Percentiles rank a stretch among this genome's conserved stretches.
Conservation (phyloP, 2,888 invertebrate species). For the Sipunculus nudus region DNA sequence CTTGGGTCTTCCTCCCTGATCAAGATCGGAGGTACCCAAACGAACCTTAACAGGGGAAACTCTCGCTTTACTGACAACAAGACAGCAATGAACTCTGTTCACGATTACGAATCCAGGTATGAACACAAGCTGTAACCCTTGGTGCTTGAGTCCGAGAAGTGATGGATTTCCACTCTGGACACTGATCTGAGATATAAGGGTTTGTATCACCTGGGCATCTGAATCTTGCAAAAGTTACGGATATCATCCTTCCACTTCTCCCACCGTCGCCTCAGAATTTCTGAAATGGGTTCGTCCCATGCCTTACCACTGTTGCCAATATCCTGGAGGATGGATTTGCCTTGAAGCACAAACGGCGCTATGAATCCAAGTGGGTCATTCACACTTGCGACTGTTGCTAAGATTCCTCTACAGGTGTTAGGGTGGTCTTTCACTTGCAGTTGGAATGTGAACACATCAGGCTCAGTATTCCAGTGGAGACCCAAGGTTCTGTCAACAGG, state of each 20-base stretch:
- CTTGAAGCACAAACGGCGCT: conserved; percentile 32
- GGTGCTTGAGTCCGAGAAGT: conserved; percentile 39
- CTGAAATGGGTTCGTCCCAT: conserved; percentile 37
- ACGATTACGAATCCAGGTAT: conserved; percentile 32
- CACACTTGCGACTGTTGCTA: conserved; percentile 36
- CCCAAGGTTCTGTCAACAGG: conserved; percentile 22
- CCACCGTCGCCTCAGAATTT: neutral
- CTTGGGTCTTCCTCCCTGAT: conserved; percentile 18
- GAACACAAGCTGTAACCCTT: conserved; percentile 40
- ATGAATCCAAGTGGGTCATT: conserved; percentile 44
- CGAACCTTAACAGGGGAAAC: conserved; percentile 35
- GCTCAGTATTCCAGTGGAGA: conserved; percentile 20
- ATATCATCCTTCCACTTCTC: conserved; percentile 1
- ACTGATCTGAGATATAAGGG: conserved; percentile 32
- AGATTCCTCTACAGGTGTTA: conserved; percentile 28
- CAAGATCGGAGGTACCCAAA: conserved; percentile 36
- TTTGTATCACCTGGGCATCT: conserved; percentile 14
- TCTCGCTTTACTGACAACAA: conserved; percentile 38
- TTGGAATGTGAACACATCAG: conserved; percentile 14
- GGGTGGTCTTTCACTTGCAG: conserved; percentile 19
- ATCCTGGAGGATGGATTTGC: conserved; percentile 36
- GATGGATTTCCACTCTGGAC: conserved; percentile 28
- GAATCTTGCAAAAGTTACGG: neutral
- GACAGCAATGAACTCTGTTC: conserved; percentile 23
- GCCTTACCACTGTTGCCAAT: conserved; percentile 26